These are phyloP conservation scores for Agriopis leucophaearia DNA, from an alignment of 2,888 invertebrate genomes.

Conservation along the genomic window DNA sequence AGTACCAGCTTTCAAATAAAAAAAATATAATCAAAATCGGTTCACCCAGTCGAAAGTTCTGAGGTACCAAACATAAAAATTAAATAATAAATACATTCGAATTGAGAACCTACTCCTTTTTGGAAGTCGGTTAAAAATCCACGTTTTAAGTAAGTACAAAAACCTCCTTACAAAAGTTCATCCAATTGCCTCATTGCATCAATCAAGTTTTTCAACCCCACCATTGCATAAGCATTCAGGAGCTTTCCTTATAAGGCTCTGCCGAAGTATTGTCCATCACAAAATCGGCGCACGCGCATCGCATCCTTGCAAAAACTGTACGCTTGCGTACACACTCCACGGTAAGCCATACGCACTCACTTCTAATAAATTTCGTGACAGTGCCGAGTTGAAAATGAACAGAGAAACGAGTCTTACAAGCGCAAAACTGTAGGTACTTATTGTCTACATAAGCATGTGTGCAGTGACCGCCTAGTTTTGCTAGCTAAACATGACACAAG, in stretches of 20 bases:
- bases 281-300: slow-evolving; percentile 32
- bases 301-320: slow-evolving; percentile 33
- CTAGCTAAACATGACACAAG: no score
- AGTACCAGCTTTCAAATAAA: no score
- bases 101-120: no score
- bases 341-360: slow-evolving; percentile 30
- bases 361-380: slow-evolving; percentile 9
- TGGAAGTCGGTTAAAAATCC: no score
- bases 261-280: slow-evolving; percentile 23
- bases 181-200: slow-evolving; percentile 10
- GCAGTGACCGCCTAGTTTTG: no score
- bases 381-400: not conserved
- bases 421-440: not conserved
- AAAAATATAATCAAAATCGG: no score
- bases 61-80: no score
- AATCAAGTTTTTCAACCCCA: slow-evolving; percentile 18
- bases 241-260: slow-evolving; percentile 22
- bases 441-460: no score
- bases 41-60: no score
- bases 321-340: slow-evolving; percentile 9
- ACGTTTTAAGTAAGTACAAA: not conserved
- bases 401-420: not conserved
- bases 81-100: no score
- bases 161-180: not conserved
- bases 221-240: slow-evolving; percentile 16